Conservation (phyloP, 1,140 invertebrate genomes). For the Neuroterus valhalla region DNA sequence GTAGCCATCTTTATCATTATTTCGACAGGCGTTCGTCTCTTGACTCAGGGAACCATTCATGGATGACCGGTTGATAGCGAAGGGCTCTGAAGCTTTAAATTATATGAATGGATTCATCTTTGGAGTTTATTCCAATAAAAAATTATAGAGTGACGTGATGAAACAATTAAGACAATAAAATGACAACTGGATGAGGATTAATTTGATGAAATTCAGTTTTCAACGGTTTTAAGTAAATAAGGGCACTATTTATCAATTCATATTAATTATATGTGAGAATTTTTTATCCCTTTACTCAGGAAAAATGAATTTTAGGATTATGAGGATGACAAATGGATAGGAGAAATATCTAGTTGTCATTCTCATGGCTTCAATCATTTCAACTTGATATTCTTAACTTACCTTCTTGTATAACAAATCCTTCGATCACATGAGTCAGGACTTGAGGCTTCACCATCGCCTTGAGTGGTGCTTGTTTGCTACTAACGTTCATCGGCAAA, state of each 20-base stretch:
- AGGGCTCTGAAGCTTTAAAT: conserved; percentile 84
- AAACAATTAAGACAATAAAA: no score
- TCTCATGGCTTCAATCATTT: background rate
- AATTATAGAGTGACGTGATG: no score
- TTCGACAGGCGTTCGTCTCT: conserved; percentile 71
- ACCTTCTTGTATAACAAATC: conserved; percentile 96
- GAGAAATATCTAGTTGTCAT: no score
- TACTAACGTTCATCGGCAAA: conserved; percentile 64
- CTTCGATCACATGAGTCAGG: conserved; percentile 96
- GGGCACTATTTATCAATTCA: no score
- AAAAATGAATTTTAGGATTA: no score
- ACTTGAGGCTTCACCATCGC: conserved; percentile 97
- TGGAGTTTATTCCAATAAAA: no score
- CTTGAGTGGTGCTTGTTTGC: conserved; percentile 86
- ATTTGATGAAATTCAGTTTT: no score
- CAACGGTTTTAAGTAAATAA: no score
- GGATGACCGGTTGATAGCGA: conserved; percentile 85
- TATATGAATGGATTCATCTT: background rate
- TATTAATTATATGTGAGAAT: no score
- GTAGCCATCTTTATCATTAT: conserved; percentile 74
- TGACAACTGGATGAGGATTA: no score
- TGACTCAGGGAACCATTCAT: conserved; percentile 72
- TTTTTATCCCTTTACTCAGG: no score
- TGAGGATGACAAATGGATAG: no score
- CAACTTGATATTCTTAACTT: background rate